phyloP scores from a whole-genome alignment of 2,888 invertebrate genomes.

The Drosophila meridionalis region DNA sequence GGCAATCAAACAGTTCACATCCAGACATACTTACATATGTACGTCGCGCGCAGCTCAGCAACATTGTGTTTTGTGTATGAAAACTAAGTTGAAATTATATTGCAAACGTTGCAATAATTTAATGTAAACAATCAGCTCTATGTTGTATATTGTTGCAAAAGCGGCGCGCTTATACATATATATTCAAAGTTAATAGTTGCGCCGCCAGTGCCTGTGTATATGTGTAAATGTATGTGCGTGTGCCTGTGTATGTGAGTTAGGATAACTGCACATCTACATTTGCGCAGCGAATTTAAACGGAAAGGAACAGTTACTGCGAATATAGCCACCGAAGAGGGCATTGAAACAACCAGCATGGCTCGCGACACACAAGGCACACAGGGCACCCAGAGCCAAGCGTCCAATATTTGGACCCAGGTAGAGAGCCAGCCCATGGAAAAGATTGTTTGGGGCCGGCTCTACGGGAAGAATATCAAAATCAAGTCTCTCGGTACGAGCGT shows the following conservation, averaged over 20 bases:
- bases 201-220: conserved; percentile 7
- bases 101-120: conserved; percentile 21
- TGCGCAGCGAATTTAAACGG: conserved; percentile 53
- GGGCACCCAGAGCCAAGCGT: conserved; percentile 82
- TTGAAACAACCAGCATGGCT: conserved; percentile 68
- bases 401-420: conserved; percentile 82
- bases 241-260: conserved; percentile 28
- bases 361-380: conserved; percentile 78
- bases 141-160: conserved; percentile 16
- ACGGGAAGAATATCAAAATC: conserved; percentile 83
- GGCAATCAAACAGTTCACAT: conserved; percentile 27
- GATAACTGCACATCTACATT: conserved; percentile 64
- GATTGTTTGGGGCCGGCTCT: conserved; percentile 84
- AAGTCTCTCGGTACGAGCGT: conserved; percentile 84
- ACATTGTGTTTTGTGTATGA: conserved; percentile 33
- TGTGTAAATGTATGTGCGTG: conserved; percentile 4
- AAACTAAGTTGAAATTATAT: conserved; percentile 17
- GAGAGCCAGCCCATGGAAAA: conserved; percentile 84
- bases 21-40: neutral
- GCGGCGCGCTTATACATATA: conserved; percentile 3
- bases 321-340: conserved; percentile 7
- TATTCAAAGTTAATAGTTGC: conserved; percentile 1
- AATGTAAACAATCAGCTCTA: conserved; percentile 35
- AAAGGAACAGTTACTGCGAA: conserved; percentile 38
- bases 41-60: conserved; percentile 30